Base-by-base conservation (phyloP, 2,113 vertebrate species). In the Elachura formosa region DNA sequence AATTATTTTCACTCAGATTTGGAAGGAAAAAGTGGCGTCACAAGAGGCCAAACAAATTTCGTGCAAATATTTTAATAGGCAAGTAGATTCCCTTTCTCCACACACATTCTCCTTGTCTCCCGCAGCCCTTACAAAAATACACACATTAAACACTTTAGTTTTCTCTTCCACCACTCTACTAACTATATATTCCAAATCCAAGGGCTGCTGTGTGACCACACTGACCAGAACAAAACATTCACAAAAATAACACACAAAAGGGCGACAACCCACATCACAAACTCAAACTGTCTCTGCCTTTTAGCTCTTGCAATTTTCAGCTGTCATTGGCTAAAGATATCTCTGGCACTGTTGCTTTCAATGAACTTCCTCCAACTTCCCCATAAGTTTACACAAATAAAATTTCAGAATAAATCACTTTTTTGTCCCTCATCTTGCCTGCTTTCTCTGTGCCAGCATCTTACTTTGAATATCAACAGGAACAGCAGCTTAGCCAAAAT, bases 201-300 rank as follows among this genome's bases (percentile, higher is more conserved):
- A 93, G 72, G 79, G 75, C 59, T 75, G 73, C 66, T 76, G 51
- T 46, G 85, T 94, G 86, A 93, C 79, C 90, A 88, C 84, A 2
- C 21, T 96, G 90, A 90, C 94, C 94, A 94, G 90, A 93, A 93
- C 79, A 95, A 88, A 96, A 88, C 85, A 92, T 24, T 84, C 76
- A 48, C 87, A 89, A 80, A 92, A 95, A 90, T 62, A 93, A 93
- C 83, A 90, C 67, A 71, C 63, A 77, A 71, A 89, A 94, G 75
- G 63, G 58, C 76, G 58, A 88, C 63, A 88, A 84, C 59, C 95
- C 96, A 94, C 96, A 96, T 94, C 94, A 96, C 61, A 93, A 93
- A 83, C 71, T 91, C 68, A 49, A 67, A 94, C 72, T 14, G 56
- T 48, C 84, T 89, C 69, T 83, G 90, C 54, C 67, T 86, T 83